Percentiles rank a stretch among this genome's conserved stretches.
Conservation (phyloP, 2,113 vertebrate species). For the Lasiurus cinereus region DNA sequence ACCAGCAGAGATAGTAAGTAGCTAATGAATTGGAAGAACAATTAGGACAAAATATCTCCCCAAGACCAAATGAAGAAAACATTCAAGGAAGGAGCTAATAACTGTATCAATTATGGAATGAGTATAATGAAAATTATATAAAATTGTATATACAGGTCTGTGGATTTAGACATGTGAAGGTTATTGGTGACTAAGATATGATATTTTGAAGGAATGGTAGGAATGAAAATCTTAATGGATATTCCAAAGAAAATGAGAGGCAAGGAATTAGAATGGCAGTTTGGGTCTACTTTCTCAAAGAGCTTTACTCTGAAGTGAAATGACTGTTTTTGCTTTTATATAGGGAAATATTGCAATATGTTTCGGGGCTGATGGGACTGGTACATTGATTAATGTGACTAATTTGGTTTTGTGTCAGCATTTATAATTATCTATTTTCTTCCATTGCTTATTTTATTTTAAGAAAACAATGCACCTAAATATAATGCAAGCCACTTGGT, state of each 20-base stretch:
- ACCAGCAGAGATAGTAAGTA: background rate
- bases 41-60: background rate
- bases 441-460: slow-evolving; percentile 23
- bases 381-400: background rate
- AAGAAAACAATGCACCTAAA: background rate
- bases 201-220: background rate
- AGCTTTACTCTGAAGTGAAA: background rate
- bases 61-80: background rate
- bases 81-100: background rate
- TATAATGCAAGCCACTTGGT: background rate
- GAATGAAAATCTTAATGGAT: background rate
- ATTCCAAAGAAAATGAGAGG: background rate
- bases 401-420: background rate
- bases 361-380: background rate
- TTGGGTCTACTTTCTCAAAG: background rate
- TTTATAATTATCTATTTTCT: background rate
- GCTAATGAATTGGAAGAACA: background rate
- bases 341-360: background rate
- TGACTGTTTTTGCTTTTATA: background rate
- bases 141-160: background rate
- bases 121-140: background rate
- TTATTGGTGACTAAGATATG: background rate
- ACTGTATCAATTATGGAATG: background rate
- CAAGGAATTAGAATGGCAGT: background rate
- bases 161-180: background rate